Evolutionary conservation across 1,140 invertebrate species (phyloP).

Genomic region (Nasonia longicornis): DNA sequence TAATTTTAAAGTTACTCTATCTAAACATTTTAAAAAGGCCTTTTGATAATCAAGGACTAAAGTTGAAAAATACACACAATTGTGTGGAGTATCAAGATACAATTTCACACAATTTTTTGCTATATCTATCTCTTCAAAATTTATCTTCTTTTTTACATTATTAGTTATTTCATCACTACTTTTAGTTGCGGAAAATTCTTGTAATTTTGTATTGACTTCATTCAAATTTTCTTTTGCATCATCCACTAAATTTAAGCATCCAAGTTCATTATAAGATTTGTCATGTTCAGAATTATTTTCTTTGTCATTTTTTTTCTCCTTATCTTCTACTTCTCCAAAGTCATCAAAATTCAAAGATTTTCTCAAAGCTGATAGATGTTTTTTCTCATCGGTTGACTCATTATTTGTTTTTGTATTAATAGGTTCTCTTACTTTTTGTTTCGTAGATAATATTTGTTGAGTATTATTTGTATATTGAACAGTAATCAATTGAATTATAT

Average conservation of each 20-base stretch:
- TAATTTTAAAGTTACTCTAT: constrained; percentile 70
- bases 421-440: background rate
- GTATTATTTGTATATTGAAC: constrained; percentile 49
- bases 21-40: constrained; percentile 68
- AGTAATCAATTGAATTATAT: constrained; percentile 71
- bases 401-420: background rate
- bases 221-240: constrained; percentile 29
- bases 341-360: constrained; percentile 43
- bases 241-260: constrained; percentile 20
- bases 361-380: constrained; percentile 24
- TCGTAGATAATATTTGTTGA: background rate
- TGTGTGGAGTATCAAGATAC: constrained; percentile 68
- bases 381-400: background rate
- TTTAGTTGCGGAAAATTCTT: constrained; percentile 15
- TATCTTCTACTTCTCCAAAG: constrained; percentile 27
- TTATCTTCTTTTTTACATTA: constrained; percentile 18
- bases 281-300: background rate
- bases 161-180: constrained; percentile 28
- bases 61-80: constrained; percentile 75
- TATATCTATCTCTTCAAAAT: constrained; percentile 19
- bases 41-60: constrained; percentile 66
- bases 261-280: background rate
- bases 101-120: constrained; percentile 15
- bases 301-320: constrained; percentile 5
- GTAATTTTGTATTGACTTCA: constrained; percentile 29